Conservation (phyloP, 2,888 invertebrate genomes). For the Chaetogeoica ovagalla region DNA sequence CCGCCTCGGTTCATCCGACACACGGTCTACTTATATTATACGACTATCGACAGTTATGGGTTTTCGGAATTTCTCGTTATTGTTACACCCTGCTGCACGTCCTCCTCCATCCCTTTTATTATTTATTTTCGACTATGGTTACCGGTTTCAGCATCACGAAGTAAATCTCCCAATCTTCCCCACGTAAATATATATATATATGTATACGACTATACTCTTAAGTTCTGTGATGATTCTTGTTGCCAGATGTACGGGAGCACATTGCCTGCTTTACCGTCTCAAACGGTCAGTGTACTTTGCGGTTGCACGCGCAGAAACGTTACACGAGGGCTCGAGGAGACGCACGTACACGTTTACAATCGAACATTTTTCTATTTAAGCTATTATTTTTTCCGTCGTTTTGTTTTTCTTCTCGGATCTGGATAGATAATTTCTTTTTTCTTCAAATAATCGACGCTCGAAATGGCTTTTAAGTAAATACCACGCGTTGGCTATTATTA, state of each 20-base stretch:
- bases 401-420: background rate
- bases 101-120: slow-evolving; percentile 4
- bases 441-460: no score
- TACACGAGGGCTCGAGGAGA: background rate
- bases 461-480: no score
- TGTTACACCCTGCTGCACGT: background rate
- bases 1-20: background rate
- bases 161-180: no score
- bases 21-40: no score
- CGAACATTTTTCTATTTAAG: background rate
- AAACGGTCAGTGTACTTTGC: background rate
- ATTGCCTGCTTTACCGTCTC: background rate
- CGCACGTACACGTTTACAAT: background rate
- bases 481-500: no score
- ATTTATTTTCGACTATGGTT: slow-evolving; percentile 26
- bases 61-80: slow-evolving; percentile 39
- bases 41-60: slow-evolving; percentile 14
- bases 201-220: no score
- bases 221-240: no score
- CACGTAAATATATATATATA: no score
- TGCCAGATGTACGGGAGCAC: no score
- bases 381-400: background rate
- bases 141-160: background rate
- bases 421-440: no score
- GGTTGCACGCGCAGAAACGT: background rate